Conservation (phyloP, 2,113 vertebrate species). For the Saguinus midas region DNA sequence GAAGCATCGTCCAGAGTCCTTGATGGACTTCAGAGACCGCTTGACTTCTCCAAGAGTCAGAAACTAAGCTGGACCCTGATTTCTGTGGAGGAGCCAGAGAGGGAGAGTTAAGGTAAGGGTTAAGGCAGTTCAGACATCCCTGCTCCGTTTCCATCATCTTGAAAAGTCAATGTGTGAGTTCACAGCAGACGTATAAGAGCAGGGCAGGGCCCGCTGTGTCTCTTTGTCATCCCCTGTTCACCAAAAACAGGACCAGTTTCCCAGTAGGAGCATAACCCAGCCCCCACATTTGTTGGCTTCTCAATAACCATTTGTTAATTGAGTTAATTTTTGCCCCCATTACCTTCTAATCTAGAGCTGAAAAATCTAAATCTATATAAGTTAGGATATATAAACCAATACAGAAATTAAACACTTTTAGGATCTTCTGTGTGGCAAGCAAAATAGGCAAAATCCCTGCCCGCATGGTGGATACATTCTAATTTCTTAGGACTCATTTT, state of each 20-base stretch:
- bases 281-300: not conserved
- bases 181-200: not conserved
- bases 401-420: not conserved
- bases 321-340: no score
- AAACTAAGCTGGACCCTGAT: not conserved
- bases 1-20: accelerated
- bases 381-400: not conserved
- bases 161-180: not conserved
- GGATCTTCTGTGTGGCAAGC: not conserved
- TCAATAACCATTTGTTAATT: not conserved
- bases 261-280: accelerated
- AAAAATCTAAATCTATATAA: not conserved
- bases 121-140: not conserved
- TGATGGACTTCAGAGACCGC: not conserved
- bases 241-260: not conserved
- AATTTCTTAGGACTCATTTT: not conserved
- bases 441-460: not conserved
- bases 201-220: not conserved
- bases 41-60: not conserved
- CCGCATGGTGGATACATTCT: not conserved
- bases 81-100: not conserved
- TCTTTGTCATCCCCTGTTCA: not conserved
- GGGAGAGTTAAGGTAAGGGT: not conserved
- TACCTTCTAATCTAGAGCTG: not conserved
- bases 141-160: not conserved